Evolutionary conservation across 2,888 invertebrate species (phyloP).

Genomic region (Latrodectus elegans): DNA sequence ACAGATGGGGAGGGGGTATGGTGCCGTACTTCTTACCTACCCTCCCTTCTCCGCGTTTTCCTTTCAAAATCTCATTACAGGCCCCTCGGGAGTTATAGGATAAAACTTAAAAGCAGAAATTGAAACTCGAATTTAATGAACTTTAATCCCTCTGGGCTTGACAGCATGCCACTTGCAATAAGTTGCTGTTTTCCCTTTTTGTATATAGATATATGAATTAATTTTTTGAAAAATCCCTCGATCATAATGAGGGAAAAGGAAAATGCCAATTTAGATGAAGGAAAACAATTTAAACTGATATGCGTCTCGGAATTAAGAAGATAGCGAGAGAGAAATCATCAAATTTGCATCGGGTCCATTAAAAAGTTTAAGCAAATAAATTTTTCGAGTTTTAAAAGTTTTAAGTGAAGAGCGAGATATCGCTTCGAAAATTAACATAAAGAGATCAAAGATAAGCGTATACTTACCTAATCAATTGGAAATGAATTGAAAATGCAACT

Average conservation of each 20-base stretch:
- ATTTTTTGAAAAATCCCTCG: constrained; percentile 45
- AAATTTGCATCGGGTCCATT: constrained; percentile 63
- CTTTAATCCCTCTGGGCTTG: constrained; percentile 55
- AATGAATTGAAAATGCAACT: too few species aligned
- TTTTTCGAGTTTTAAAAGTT: constrained; percentile 34
- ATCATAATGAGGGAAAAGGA: constrained; percentile 32
- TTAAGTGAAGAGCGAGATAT: not conserved
- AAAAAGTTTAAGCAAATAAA: constrained; percentile 57
- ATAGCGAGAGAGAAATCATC: constrained; percentile 26
- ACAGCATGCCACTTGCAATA: constrained; percentile 21
- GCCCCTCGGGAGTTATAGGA: constrained; percentile 24
- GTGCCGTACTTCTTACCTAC: constrained; percentile 35
- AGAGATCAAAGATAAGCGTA: not conserved
- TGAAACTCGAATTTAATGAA: constrained; percentile 69
- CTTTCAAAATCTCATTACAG: constrained; percentile 68
- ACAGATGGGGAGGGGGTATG: constrained; percentile 36
- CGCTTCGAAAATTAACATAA: constrained; percentile 39
- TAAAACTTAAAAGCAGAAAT: constrained; percentile 63
- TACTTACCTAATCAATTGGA: too few species aligned
- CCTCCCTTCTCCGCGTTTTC: constrained; percentile 30
- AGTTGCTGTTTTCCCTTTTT: constrained; percentile 4
- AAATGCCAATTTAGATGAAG: constrained; percentile 31
- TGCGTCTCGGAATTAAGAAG: not conserved
- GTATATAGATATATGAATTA: constrained; percentile 27
- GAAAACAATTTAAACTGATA: constrained; percentile 53